Evolutionary conservation across 2,797 vertebrate genomes (phyloP), one percentile per base, ranked within the genome.

Genomic region (Sandelia bainsii): DNA sequence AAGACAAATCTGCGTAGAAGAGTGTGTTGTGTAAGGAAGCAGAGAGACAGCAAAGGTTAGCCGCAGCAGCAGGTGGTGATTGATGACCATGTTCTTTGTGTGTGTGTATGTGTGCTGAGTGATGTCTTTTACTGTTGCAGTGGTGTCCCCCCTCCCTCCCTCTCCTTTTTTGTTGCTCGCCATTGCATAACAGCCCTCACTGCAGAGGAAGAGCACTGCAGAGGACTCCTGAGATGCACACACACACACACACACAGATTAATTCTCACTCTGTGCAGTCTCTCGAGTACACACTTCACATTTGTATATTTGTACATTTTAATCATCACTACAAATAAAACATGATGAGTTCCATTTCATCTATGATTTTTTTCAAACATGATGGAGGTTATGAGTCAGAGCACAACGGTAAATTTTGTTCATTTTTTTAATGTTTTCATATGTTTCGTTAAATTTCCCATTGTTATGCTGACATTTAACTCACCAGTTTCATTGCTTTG

Each of bases 151-250:
- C 25, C 25, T 25, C 22, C 45, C 22, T 39, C 20, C 7, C 9
- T 6, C 1, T n/a, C 19, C 14, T 48, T 32, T 57, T 64, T 81
- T 50, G 62, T 59, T 68, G 27, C 63, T 70, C 23, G 4, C 19
- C 23, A 12, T 90, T 90, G 77, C 75, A 76, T 87, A 90, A 90
- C 77, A 59, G 52, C 19, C 58, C 82, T 75, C 79, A 81, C 86
- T 88, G 88, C 88, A 79, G 84, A 80, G 86, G 76, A 72, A 74
- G 65, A 86, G 62, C 75, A 81, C 83, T 86, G 83, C 85, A 88
- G 84, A 81, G 69, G 66, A 72, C 27, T 52, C 19, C 32, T 22
- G 11, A 42, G 9, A 72, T 53, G 16, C 50, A 49, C 37, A 58
- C 56, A 34, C 44, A 42, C 42, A 6, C 59, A 56, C 20, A 60